A percentile compares a stretch with the other conserved stretches of the same genome.
Evolutionary conservation across 35 echinoderm and acorn worm species (phyloP).

Genomic region (Hemicentrotus pulcherrimus): DNA sequence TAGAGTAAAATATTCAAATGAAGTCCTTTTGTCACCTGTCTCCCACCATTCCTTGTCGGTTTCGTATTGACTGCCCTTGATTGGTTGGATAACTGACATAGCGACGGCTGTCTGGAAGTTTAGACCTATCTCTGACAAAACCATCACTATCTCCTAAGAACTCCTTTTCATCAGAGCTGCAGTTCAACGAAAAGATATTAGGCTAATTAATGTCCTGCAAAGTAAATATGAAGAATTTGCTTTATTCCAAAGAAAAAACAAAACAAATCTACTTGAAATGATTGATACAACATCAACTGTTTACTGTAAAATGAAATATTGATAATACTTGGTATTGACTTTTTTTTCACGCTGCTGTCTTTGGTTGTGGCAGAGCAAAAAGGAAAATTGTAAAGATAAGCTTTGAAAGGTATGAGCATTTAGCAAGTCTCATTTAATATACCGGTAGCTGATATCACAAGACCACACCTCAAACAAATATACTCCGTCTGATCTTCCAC

Average conservation of each 20-base stretch:
- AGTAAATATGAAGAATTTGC: neutral
- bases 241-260: neutral
- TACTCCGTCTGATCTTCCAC: no score
- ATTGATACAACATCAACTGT: neutral
- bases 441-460: no score
- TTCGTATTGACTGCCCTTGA: slow-evolving; percentile 5
- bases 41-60: neutral
- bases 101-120: neutral
- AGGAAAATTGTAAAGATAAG: no score
- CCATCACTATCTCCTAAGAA: slow-evolving; percentile 2
- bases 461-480: no score
- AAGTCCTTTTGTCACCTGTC: slow-evolving; percentile 1
- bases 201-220: neutral
- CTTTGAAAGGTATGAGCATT: no score
- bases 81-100: neutral
- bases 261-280: neutral
- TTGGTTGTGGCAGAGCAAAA: no score
- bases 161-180: neutral
- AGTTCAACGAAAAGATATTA: neutral
- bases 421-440: no score
- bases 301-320: neutral
- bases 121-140: neutral
- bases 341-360: no score
- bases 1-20: neutral
- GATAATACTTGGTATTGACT: no score